A percentile compares a stretch with the other conserved stretches of the same genome.
These are phyloP conservation scores for Cheilosia scutellata DNA, from an alignment of 2,888 invertebrate species.

Conservation along the genomic window DNA sequence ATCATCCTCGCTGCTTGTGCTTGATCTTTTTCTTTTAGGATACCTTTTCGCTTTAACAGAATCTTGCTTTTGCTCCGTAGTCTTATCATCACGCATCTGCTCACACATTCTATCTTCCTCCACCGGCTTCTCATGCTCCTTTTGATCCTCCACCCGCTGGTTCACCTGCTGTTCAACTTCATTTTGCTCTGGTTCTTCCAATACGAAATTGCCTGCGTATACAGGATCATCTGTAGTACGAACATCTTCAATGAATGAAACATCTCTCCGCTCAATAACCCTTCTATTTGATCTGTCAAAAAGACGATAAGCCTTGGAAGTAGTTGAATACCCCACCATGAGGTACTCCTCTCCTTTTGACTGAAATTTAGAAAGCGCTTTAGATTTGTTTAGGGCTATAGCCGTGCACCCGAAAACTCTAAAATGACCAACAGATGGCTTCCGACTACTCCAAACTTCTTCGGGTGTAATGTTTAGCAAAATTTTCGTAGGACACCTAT, in stretches of 20 bases:
- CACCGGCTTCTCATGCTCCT: too few species aligned
- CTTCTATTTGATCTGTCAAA: constrained; percentile 8
- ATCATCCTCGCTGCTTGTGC: constrained; percentile 1
- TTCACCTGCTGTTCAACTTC: neutral
- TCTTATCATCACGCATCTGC: too few species aligned
- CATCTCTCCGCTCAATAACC: constrained; percentile 10
- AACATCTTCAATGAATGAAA: constrained; percentile 16
- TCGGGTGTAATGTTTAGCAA: constrained; percentile 45
- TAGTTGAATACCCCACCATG: constrained; percentile 56
- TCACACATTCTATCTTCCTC: too few species aligned
- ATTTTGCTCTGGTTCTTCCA: neutral
- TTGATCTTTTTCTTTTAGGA: constrained; percentile 1
- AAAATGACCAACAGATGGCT: constrained; percentile 29
- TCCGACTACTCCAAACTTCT: constrained; percentile 53
- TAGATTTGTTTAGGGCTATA: constrained; percentile 8
- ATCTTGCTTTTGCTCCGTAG: too few species aligned
- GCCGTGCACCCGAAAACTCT: constrained; percentile 42
- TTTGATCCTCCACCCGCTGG: neutral
- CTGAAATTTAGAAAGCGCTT: constrained; percentile 27
- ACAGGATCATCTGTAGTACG: neutral
- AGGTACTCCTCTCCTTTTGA: constrained; percentile 51
- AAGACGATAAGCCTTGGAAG: constrained; percentile 44
- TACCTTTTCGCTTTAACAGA: neutral
- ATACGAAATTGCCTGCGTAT: neutral
- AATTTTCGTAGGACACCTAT: constrained; percentile 46